Conservation (phyloP, 2,797 vertebrate genomes). For the Onychomys torridus region DNA sequence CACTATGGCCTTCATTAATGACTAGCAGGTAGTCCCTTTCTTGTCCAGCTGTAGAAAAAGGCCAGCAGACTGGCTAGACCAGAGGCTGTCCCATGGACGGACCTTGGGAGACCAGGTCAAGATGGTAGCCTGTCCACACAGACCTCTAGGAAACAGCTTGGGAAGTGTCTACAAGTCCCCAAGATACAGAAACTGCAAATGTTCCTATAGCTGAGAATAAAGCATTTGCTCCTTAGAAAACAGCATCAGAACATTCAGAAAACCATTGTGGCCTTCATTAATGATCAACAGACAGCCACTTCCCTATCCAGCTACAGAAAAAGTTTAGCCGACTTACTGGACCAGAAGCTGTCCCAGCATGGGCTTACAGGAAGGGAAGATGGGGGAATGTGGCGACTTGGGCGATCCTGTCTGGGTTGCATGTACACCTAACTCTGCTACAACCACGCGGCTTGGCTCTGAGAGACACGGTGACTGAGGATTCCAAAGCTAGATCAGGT, state of each 20-base stretch:
- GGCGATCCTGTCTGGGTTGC: background rate
- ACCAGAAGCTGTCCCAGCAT: background rate
- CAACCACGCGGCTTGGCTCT: accelerated
- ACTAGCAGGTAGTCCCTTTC: background rate
- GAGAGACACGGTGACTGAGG: background rate
- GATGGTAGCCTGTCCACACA: background rate
- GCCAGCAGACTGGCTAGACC: background rate
- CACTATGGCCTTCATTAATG: background rate
- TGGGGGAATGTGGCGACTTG: background rate
- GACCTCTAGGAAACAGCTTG: background rate
- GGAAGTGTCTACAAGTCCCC: background rate
- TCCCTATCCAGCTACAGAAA: background rate
- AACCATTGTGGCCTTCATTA: background rate
- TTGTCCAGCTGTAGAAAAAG: background rate
- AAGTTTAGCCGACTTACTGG: background rate
- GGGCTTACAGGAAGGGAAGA: background rate
- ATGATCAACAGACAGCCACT: background rate
- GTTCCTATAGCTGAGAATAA: background rate
- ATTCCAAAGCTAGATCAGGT: background rate
- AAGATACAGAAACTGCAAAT: background rate
- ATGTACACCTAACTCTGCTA: background rate
- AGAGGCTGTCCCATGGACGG: background rate
- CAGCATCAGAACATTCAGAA: background rate
- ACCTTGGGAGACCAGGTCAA: background rate
- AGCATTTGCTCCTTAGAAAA: background rate